Conservation (phyloP, 2,113 vertebrate species). For the Tachysurus vachellii region DNA sequence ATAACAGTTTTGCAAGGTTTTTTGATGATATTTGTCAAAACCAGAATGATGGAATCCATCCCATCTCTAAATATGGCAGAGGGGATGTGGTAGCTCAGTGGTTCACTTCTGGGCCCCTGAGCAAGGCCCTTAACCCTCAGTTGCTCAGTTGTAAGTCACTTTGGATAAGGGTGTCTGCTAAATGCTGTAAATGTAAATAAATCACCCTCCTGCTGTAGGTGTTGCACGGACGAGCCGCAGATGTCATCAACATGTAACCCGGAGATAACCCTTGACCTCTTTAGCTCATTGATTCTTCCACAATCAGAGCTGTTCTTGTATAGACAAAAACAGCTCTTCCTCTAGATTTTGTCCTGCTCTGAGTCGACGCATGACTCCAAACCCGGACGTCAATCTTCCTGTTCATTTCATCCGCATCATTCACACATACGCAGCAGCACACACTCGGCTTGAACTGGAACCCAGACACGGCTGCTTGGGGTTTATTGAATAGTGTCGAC, state of each 20-base stretch:
- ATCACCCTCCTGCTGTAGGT: neutral
- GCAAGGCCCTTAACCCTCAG: no score
- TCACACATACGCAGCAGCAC: constrained; percentile 33
- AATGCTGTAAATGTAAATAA: no score
- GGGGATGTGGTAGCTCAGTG: no score
- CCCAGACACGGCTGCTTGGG: constrained; percentile 62
- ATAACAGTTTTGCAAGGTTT: neutral
- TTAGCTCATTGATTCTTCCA: neutral
- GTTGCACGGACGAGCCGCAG: neutral
- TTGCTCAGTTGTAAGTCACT: no score
- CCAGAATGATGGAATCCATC: neutral
- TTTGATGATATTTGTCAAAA: neutral
- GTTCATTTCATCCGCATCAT: constrained; percentile 19
- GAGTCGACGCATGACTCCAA: neutral
- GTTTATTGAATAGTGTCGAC: constrained; percentile 58
- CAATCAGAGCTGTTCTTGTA: neutral
- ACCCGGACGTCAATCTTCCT: constrained; percentile 4
- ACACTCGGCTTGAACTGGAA: constrained; percentile 53
- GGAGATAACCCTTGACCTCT: neutral
- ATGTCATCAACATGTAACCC: neutral
- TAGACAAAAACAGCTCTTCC: neutral
- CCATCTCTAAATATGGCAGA: no score
- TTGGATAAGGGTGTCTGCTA: no score
- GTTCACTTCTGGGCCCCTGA: no score
- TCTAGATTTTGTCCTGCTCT: neutral